Evolutionary conservation across 2,888 invertebrate genomes (phyloP).

Genomic region (Azorinus chamasolen): DNA sequence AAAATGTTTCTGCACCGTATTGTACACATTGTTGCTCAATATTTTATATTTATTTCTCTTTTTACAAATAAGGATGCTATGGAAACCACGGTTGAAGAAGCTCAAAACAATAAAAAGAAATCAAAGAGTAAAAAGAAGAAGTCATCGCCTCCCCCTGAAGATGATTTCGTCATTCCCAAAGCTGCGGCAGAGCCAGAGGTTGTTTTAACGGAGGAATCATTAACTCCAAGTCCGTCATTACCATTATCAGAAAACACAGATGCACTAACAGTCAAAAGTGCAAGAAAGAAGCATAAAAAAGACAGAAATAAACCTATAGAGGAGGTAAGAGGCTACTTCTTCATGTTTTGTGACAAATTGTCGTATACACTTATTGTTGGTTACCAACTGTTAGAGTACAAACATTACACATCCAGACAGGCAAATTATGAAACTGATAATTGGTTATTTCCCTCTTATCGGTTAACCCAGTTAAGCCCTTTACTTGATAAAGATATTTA

Average conservation of each 20-base stretch:
- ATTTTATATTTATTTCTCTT: not conserved
- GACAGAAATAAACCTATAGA: slow-evolving; percentile 56
- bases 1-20: too few species aligned
- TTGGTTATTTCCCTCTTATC: too few species aligned
- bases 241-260: slow-evolving; percentile 40
- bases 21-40: too few species aligned
- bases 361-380: too few species aligned
- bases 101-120: slow-evolving; percentile 41
- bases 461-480: too few species aligned
- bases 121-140: slow-evolving; percentile 60
- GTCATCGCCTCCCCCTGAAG: slow-evolving; percentile 43
- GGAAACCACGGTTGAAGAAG: slow-evolving; percentile 49
- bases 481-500: too few species aligned
- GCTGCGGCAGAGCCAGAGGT: slow-evolving; percentile 41
- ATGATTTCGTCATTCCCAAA: slow-evolving; percentile 47
- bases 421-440: too few species aligned
- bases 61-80: slow-evolving; percentile 48
- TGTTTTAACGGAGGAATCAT: slow-evolving; percentile 3
- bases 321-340: slow-evolving; percentile 25
- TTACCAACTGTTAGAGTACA: too few species aligned
- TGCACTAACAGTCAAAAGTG: slow-evolving; percentile 53
- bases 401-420: too few species aligned
- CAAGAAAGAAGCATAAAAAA: slow-evolving; percentile 68
- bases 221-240: slow-evolving; percentile 15
- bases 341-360: slow-evolving; percentile 9